These are phyloP conservation scores for Loriculus beryllinus DNA, from an alignment of 2,797 vertebrate species.

Conservation along the genomic window DNA sequence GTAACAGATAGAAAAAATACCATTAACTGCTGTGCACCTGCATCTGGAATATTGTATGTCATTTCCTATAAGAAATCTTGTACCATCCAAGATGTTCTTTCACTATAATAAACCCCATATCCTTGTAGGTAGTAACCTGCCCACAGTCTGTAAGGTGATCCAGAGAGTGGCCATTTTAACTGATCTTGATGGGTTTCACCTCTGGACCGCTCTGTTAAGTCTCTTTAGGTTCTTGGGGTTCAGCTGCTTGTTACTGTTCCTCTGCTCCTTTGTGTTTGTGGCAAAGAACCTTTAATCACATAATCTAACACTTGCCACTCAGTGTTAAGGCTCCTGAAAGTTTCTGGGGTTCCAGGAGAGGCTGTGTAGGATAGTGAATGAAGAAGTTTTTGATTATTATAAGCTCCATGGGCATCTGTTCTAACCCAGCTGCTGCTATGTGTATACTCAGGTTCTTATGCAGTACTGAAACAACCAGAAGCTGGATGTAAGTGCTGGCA, in stretches of 20 bases:
- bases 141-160: not conserved
- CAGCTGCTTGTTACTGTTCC: not conserved
- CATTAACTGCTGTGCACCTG: not conserved
- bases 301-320: fast-evolving
- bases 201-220: not conserved
- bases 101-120: not conserved
- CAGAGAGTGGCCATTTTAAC: not conserved
- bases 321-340: not conserved
- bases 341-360: not conserved
- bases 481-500: not conserved
- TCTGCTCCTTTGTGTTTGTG: not conserved
- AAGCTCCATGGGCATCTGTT: not conserved
- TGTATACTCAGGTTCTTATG: not conserved
- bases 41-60: not conserved
- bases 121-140: not conserved
- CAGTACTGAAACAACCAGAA: not conserved
- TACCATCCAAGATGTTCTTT: not conserved
- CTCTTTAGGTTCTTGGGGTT: not conserved
- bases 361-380: not conserved
- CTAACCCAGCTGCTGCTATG: not conserved
- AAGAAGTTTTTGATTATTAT: not conserved
- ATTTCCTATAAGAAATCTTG: not conserved
- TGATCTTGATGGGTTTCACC: not conserved
- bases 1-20: not conserved
- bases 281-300: not conserved